These are phyloP conservation scores for Arctocebus calabarensis DNA, from an alignment of 2,797 vertebrate genomes.

Conservation along the genomic window DNA sequence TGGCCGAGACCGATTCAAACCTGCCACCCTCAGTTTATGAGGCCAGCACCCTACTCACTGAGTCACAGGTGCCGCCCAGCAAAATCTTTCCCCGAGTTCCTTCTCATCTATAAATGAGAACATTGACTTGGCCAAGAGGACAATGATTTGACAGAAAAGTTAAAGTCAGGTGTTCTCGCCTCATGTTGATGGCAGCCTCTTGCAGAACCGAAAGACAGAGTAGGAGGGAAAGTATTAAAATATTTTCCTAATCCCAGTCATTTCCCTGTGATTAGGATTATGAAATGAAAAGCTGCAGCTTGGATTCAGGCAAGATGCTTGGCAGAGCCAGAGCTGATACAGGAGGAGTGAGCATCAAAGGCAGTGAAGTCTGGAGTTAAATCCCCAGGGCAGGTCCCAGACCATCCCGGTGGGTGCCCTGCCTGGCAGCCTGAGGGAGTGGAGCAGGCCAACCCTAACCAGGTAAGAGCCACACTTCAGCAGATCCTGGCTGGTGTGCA, in stretches of 20 bases:
- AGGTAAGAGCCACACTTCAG: not conserved
- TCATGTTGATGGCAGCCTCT: fast-evolving
- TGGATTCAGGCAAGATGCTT: not conserved
- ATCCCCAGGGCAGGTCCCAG: not conserved
- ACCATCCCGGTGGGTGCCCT: not conserved
- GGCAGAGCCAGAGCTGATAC: not conserved
- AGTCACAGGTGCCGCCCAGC: too few relatives aligned
- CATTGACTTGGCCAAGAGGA: too few relatives aligned
- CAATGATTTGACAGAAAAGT: not conserved
- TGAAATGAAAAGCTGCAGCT: not conserved
- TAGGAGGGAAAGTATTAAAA: not conserved
- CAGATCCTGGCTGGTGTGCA: not conserved
- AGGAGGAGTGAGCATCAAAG: not conserved
- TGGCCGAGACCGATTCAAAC: too few relatives aligned
- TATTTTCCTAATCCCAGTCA: conserved; percentile 18
- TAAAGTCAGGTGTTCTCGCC: not conserved
- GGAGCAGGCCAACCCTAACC: not conserved
- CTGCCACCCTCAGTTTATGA: too few relatives aligned
- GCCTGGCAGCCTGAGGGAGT: not conserved
- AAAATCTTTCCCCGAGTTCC: not conserved
- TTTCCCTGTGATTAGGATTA: conserved; percentile 48
- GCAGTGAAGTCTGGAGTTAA: not conserved
- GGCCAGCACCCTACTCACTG: too few relatives aligned
- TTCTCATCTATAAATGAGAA: not conserved
- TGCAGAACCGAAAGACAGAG: not conserved